Evolutionary conservation across 1,140 invertebrate species (phyloP), one percentile per base, ranked within the genome.

Genomic region (Trichonephila clavipes): DNA sequence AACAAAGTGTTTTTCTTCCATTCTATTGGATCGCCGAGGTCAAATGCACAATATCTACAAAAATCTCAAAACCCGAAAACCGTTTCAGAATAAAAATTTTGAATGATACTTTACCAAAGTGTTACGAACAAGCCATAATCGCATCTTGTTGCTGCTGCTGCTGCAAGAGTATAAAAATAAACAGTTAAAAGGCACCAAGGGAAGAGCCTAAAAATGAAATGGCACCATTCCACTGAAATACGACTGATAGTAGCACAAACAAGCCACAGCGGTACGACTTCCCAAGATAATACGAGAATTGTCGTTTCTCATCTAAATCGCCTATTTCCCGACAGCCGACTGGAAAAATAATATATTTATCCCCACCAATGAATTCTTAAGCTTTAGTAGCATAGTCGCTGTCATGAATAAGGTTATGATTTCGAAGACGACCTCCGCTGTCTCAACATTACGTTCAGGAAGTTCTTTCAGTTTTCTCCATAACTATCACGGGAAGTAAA

Each of bases 251-350:
- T 24, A 77, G 28, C 69, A 28, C 69, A 77, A 77, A 77, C 12
- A 72, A 72, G 69, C 4, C 28, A 77, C 14, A 40, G 28, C 7
- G 7, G 28, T 18, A 18, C 8, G 28, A 77, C 14, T 34, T 7
- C 10, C 28, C 28, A 16, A 28, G 14, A 77, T 77, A 77, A 77
- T 40, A 77, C 18, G 72, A 34, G 34, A 18, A 34, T 5, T 16
- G 28, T 18, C 72, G 72, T 77, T 77, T 77, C 34, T 77, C 72
- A 77, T 77, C 34, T 77, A 34, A 40, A 77, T 77, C 28, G 16
- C 28, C 34, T 19, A 19, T 12, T 40, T 77, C 28, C 0, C 28
- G 14, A 12, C 72, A 28, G 28, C 16, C 14, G 7, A 18, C 16
- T 64, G 21, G 51, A n/a, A 69, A 24, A 16, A 77, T 77, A 77